These are phyloP conservation scores for Escarpia spicata DNA, from an alignment of 2,888 invertebrate genomes.

Conservation along the genomic window DNA sequence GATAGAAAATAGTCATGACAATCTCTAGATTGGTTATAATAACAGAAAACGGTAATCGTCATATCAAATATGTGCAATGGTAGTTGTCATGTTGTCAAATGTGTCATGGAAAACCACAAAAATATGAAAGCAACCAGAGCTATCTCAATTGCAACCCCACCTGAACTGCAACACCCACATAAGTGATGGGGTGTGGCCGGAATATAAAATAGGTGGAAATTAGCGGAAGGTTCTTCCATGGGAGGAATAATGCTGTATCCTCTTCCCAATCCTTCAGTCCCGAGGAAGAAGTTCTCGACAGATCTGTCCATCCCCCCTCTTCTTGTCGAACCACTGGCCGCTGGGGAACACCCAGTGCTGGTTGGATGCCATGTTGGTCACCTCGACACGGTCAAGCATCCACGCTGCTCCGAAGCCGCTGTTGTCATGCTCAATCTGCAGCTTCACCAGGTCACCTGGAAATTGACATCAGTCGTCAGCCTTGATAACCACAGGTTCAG, in stretches of 20 bases:
- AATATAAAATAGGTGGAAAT: too few relatives aligned
- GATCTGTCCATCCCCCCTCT: conserved; percentile 56
- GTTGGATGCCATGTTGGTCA: conserved; percentile 56
- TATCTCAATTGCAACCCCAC: neutral
- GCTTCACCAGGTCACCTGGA: conserved; percentile 60
- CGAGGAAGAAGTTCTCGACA: conserved; percentile 48
- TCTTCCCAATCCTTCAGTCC: neutral
- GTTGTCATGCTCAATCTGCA: conserved; percentile 62
- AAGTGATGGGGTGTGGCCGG: too few relatives aligned
- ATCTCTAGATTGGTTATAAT: neutral
- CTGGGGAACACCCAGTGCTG: conserved; percentile 58
- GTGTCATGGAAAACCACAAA: neutral
- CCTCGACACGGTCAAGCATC: conserved; percentile 61
- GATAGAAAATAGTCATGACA: neutral
- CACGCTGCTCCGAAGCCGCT: conserved; percentile 58
- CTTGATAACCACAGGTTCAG: neutral
- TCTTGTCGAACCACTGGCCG: conserved; percentile 61
- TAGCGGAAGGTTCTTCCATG: neutral
- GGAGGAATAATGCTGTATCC: neutral
- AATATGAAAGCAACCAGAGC: neutral
- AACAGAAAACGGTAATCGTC: neutral
- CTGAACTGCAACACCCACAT: too few relatives aligned
- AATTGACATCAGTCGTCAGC: conserved; percentile 22
- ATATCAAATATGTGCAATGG: neutral
- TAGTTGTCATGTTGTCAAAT: neutral